These are phyloP conservation scores for Geotria australis DNA, from an alignment of 2,797 vertebrate genomes.

Conservation along the genomic window DNA sequence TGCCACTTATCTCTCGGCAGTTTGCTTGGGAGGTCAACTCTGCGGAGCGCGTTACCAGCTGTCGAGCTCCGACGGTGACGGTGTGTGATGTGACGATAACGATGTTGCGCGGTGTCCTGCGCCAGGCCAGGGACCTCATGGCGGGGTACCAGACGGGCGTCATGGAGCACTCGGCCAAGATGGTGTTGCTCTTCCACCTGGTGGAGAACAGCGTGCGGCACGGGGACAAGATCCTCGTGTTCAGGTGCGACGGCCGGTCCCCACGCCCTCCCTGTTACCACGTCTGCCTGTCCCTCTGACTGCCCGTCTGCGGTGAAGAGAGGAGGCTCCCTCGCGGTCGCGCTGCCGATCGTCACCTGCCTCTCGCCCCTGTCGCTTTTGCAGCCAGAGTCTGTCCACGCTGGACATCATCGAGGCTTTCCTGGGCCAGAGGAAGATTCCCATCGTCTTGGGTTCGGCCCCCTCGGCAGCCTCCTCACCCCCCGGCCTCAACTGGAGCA, in stretches of 20 bases:
- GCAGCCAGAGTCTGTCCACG: slow-evolving; percentile 85
- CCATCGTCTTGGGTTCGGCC: slow-evolving; percentile 16
- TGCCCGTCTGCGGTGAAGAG: neutral
- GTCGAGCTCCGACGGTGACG: too few species aligned
- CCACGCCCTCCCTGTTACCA: neutral
- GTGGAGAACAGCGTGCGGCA: slow-evolving; percentile 65
- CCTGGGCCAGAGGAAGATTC: slow-evolving; percentile 45
- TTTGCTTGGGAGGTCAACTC: too few species aligned
- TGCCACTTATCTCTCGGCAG: too few species aligned
- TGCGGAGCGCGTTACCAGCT: too few species aligned
- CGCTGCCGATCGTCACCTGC: too few species aligned
- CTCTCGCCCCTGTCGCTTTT: slow-evolving; percentile 2
- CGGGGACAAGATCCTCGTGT: slow-evolving; percentile 78
- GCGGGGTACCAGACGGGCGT: slow-evolving; percentile 49
- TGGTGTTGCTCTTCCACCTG: slow-evolving; percentile 80
- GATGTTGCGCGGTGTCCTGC: neutral
- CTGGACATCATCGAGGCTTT: slow-evolving; percentile 84
- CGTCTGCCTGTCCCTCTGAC: neutral
- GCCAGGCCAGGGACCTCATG: slow-evolving; percentile 72
- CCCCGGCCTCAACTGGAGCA: slow-evolving; percentile 42
- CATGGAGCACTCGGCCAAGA: slow-evolving; percentile 83
- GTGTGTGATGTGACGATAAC: too few species aligned
- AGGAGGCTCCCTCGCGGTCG: too few species aligned
- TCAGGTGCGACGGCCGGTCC: slow-evolving; percentile 29
- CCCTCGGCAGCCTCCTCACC: too few species aligned